phyloP scores from a whole-genome alignment of 2,113 vertebrate genomes.

The Vicugna pacos region DNA sequence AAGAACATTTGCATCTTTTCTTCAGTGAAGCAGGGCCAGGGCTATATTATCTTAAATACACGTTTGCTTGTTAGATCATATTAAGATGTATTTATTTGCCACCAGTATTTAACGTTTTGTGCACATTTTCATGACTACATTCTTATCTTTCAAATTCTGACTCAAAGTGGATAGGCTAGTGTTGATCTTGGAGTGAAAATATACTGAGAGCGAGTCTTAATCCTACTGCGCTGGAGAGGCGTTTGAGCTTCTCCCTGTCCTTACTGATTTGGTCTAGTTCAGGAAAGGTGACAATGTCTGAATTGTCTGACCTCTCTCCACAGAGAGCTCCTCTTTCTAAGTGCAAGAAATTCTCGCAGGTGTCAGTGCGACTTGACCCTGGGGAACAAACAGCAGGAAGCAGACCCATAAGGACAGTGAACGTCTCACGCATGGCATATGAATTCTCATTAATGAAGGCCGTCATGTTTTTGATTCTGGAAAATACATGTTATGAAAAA shows the following conservation, averaged over 20 bases:
- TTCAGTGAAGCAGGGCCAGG: conserved; percentile 77
- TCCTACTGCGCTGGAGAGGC: conserved; percentile 69
- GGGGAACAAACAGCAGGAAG: not conserved
- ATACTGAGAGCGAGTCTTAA: conserved; percentile 73
- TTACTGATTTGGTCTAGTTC: not conserved
- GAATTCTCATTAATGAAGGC: conserved; percentile 70
- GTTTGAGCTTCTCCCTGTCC: conserved; percentile 55
- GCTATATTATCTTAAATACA: conserved; percentile 80
- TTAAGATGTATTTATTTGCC: conserved; percentile 87
- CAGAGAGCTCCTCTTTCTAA: conserved; percentile 48
- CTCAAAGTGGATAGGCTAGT: conserved; percentile 68
- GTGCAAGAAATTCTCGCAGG: not conserved
- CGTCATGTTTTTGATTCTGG: conserved; percentile 70
- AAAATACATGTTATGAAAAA: conserved; percentile 71
- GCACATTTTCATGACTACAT: conserved; percentile 82
- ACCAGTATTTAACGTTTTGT: conserved; percentile 86
- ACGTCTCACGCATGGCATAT: conserved; percentile 67
- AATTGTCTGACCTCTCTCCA: not conserved
- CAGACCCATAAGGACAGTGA: conserved; percentile 61
- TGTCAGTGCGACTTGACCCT: not conserved
- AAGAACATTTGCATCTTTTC: conserved; percentile 61
- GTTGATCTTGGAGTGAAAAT: conserved; percentile 75
- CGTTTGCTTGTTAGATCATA: conserved; percentile 83
- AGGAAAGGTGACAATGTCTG: not conserved
- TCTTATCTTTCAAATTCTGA: conserved; percentile 78